Evolutionary conservation across 2,888 invertebrate species (phyloP).

Genomic region (Scaptomyza tumidula): DNA sequence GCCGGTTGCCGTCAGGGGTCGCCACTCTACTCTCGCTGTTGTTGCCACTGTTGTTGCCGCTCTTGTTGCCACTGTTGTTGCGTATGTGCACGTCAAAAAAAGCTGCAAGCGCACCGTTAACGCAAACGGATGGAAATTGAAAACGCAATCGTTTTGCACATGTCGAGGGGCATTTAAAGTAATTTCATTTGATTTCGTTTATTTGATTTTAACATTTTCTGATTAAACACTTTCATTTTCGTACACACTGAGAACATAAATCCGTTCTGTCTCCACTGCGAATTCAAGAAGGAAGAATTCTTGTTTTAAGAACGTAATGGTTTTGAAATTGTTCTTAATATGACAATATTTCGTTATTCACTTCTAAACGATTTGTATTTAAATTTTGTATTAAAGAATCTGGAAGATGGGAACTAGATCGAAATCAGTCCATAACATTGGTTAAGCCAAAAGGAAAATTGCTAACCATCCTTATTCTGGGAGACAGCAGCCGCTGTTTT

Average conservation of each 20-base stretch:
- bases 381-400: too few relatives aligned
- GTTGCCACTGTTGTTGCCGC: not conserved
- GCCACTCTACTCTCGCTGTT: constrained; percentile 7
- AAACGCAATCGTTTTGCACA: constrained; percentile 68
- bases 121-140: constrained; percentile 67
- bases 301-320: too few relatives aligned
- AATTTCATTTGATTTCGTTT: constrained; percentile 42
- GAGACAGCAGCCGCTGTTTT: too few relatives aligned
- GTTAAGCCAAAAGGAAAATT: too few relatives aligned
- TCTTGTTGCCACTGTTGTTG: not conserved
- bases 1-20: constrained; percentile 33
- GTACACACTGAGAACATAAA: not conserved
- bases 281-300: too few relatives aligned
- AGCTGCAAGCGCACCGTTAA: constrained; percentile 4
- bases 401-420: too few relatives aligned
- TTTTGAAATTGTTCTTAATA: too few relatives aligned
- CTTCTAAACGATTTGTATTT: too few relatives aligned
- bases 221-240: not conserved
- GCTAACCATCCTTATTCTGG: too few relatives aligned
- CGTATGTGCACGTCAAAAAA: not conserved
- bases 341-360: too few relatives aligned
- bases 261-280: too few relatives aligned
- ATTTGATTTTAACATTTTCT: constrained; percentile 30
- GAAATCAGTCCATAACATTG: too few relatives aligned
- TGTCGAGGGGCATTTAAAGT: constrained; percentile 52